Conservation (phyloP, 2,888 invertebrate species). For the Arge pagana region DNA sequence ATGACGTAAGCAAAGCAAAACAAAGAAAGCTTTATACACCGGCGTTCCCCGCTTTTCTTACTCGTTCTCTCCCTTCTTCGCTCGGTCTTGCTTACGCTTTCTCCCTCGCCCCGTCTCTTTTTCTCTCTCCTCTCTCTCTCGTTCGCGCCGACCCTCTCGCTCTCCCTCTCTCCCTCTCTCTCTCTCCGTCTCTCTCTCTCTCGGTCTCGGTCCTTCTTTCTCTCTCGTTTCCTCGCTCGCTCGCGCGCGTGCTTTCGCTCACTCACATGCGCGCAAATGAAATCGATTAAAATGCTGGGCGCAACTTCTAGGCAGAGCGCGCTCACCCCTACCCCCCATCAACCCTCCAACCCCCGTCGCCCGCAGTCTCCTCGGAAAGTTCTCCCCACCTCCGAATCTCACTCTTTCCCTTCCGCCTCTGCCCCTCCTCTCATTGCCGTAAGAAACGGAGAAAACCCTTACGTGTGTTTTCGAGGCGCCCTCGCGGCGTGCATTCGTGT, state of each 20-base stretch:
- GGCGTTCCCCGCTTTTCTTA: constrained; percentile 54
- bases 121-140: constrained; percentile 28
- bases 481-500: constrained; percentile 29
- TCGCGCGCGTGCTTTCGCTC: constrained; percentile 52
- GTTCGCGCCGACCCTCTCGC: constrained; percentile 22
- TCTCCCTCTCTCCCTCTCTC: constrained; percentile 27
- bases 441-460: constrained; percentile 57
- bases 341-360: constrained; percentile 27
- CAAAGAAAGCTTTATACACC: constrained; percentile 61
- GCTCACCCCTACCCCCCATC: constrained; percentile 15
- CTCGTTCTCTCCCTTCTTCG: constrained; percentile 30
- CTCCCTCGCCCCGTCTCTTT: constrained; percentile 26
- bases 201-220: constrained; percentile 48
- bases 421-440: constrained; percentile 31
- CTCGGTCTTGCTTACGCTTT: constrained; percentile 28
- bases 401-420: constrained; percentile 34
- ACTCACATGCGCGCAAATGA: constrained; percentile 70
- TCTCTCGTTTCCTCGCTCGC: constrained; percentile 34
- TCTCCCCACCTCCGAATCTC: constrained; percentile 23
- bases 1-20: constrained; percentile 64
- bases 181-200: constrained; percentile 13
- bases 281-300: constrained; percentile 72
- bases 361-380: no score
- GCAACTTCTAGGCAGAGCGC: constrained; percentile 65
- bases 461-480: constrained; percentile 43